Evolutionary conservation across 2,113 vertebrate genomes (phyloP), one percentile per base, ranked within the genome.

Genomic region (Nipponia nippon): DNA sequence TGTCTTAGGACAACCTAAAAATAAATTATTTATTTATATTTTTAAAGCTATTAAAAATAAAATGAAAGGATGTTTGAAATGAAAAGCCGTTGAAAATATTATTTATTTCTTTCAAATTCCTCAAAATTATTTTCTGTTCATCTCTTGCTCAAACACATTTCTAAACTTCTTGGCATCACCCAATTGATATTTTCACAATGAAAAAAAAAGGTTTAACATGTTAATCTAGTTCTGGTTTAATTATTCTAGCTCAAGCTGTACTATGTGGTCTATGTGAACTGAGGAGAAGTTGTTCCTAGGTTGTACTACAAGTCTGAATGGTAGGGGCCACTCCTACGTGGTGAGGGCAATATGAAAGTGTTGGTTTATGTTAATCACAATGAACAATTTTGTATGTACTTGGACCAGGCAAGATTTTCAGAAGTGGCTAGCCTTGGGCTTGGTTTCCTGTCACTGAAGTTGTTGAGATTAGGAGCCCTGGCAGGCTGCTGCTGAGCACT

Each of bases 351-450:
- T 30, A n/a, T 10, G 36, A 47, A 56, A 76, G 12, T 67, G 18
- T 7, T 44, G 62, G 2, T 50, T 90, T 80, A 36, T 25, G 27
- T 25, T 34, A 17, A 47, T 82, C 13, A 4, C 12, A 38, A 2
- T 13, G 10, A 47, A 32, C 5, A 29, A 12, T 40, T 76, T 34
- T 47, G 23, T 16, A 3, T 0, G 0, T 8, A 8, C 10, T 36
- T 52, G 20, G 20, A 29, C 6, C 46, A 65, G 53, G 27, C 8
- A 46, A 59, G 14, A 21, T 76, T 89, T 94, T 85, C n/a, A 61
- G 62, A 53, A 70, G 19, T 0, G 0, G 7, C 17, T 2, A 6
- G 40, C 8, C 52, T 79, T 49, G 36, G 34, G 14, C 17, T 90
- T 30, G 5, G 25, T 67, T 52, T 81, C 16, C 29, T 44, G 26